Percentiles rank a stretch among this genome's conserved stretches.
Evolutionary conservation across 2,888 invertebrate species (phyloP).

Genomic region (Trissolcus japonicus): DNA sequence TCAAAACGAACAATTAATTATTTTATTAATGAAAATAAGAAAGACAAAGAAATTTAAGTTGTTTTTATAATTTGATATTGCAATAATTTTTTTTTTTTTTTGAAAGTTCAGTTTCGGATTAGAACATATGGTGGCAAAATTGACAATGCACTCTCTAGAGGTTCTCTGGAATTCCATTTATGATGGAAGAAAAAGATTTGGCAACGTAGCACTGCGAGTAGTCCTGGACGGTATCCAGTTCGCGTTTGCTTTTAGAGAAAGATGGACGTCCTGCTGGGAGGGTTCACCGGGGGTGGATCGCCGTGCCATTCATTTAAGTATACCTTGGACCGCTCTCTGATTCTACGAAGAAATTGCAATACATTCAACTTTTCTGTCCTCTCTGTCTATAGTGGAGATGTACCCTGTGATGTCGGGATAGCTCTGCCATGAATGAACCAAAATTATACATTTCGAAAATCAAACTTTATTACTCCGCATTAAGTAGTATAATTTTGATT

Average conservation of each 20-base stretch:
- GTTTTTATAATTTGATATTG: too few species aligned
- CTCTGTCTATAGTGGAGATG: constrained; percentile 35
- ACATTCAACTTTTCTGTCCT: constrained; percentile 45
- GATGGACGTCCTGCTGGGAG: constrained; percentile 69
- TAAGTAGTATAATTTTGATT: constrained; percentile 7
- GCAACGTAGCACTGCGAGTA: constrained; percentile 61
- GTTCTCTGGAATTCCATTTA: constrained; percentile 33
- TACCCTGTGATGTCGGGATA: constrained; percentile 39
- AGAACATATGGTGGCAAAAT: constrained; percentile 9
- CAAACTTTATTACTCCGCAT: constrained; percentile 34
- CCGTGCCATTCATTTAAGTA: constrained; percentile 63
- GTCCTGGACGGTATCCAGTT: constrained; percentile 60
- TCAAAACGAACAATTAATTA: too few species aligned
- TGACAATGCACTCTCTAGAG: constrained; percentile 8
- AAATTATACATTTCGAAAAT: constrained; percentile 32
- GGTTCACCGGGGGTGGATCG: constrained; percentile 69
- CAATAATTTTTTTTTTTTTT: too few species aligned
- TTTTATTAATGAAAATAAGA: too few species aligned
- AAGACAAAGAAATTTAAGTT: too few species aligned
- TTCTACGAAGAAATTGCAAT: constrained; percentile 57
- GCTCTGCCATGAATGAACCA: constrained; percentile 18
- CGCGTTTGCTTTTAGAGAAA: constrained; percentile 62
- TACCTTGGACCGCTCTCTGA: constrained; percentile 54
- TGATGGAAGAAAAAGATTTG: constrained; percentile 58
- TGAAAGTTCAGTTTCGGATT: background rate